Evolutionary conservation across 2,113 vertebrate genomes (phyloP).

Genomic region (Platichthys stellatus): DNA sequence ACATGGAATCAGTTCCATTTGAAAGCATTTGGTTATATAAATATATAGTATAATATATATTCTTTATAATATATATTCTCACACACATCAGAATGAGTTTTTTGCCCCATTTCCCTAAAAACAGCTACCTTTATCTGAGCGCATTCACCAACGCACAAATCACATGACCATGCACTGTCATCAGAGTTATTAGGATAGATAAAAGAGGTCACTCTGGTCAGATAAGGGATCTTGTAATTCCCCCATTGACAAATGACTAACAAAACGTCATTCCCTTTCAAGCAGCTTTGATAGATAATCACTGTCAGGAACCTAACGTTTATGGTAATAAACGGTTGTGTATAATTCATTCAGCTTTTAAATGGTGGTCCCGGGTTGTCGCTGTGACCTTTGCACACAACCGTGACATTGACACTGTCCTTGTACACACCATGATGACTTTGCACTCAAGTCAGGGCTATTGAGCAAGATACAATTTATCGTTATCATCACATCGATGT

Average conservation of each 20-base stretch:
- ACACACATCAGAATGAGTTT: neutral
- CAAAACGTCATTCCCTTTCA: constrained; percentile 9
- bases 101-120: no score
- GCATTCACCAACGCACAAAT: no score
- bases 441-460: neutral
- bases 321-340: constrained; percentile 49
- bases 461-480: neutral
- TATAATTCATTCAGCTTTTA: constrained; percentile 44
- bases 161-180: no score
- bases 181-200: no score
- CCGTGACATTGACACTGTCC: neutral
- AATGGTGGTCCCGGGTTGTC: constrained; percentile 26
- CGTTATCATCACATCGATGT: neutral
- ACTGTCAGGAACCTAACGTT: constrained; percentile 23
- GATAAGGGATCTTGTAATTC: neutral
- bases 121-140: no score
- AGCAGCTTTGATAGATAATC: constrained; percentile 52
- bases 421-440: neutral
- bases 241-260: neutral
- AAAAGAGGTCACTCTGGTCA: no score
- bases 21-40: no score
- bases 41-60: no score
- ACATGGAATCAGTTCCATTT: neutral
- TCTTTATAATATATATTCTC: neutral
- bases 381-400: constrained; percentile 4